These are phyloP conservation scores for Tyria jacobaeae DNA, from an alignment of 2,888 invertebrate species.

Conservation along the genomic window DNA sequence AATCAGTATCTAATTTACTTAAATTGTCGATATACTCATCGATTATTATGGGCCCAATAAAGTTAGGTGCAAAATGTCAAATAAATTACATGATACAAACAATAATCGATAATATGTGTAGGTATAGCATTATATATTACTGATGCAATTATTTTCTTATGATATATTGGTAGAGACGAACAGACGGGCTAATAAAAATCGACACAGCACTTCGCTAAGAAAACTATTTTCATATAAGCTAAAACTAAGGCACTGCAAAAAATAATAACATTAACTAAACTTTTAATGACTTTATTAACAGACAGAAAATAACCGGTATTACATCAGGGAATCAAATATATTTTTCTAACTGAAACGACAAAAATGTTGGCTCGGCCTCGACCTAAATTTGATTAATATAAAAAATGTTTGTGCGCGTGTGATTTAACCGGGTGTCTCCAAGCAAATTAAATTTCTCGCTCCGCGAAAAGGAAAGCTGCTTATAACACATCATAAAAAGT, in stretches of 20 bases:
- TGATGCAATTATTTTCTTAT: too few species aligned
- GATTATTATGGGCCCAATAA: too few species aligned
- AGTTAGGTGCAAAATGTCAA: too few species aligned
- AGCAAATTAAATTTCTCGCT: constrained; percentile 55
- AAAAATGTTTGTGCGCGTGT: constrained; percentile 46
- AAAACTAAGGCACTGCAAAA: neutral
- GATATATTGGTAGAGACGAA: too few species aligned
- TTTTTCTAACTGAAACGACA: constrained; percentile 18
- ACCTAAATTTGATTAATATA: constrained; percentile 44
- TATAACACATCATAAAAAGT: constrained; percentile 29
- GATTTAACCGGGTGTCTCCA: constrained; percentile 51
- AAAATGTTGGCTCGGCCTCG: constrained; percentile 22
- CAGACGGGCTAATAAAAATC: too few species aligned
- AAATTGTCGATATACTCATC: too few species aligned
- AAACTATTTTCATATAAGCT: too few species aligned
- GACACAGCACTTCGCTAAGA: neutral
- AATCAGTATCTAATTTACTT: too few species aligned
- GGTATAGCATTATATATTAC: too few species aligned
- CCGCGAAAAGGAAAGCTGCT: constrained; percentile 45
- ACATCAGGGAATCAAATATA: neutral
- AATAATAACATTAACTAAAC: neutral
- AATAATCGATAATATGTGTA: too few species aligned
- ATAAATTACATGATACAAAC: too few species aligned
- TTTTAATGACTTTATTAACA: neutral
- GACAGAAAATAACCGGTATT: neutral